Conservation (phyloP, 1,140 invertebrate species). For the Drosophila sucinea region DNA sequence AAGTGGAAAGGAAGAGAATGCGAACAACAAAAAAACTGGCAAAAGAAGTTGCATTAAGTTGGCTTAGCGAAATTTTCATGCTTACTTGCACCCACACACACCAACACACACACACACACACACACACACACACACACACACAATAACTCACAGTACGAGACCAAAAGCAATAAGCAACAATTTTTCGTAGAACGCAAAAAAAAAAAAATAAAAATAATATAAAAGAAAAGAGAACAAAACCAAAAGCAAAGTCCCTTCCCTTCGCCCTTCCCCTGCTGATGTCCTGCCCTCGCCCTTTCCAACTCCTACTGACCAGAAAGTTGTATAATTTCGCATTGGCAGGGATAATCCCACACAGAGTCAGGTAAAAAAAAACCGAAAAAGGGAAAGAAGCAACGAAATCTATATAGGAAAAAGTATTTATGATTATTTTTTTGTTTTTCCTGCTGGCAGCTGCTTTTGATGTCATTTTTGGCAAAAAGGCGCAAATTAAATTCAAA, state of each 20-base stretch:
- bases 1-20: conserved; percentile 7
- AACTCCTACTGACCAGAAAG: conserved; percentile 36
- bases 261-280: not conserved
- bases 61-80: conserved; percentile 78
- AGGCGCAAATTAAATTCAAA: conserved; percentile 67
- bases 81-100: conserved; percentile 66
- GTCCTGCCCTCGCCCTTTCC: not conserved
- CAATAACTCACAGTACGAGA: conserved; percentile 20
- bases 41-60: conserved; percentile 75
- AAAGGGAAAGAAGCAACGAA: conserved; percentile 29
- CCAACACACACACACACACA: conserved; percentile 27
- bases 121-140: conserved; percentile 14
- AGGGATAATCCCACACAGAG: conserved; percentile 74
- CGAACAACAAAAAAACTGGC: conserved; percentile 31
- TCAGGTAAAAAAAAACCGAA: conserved; percentile 62
- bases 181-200: conserved; percentile 39
- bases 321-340: conserved; percentile 81
- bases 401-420: conserved; percentile 49
- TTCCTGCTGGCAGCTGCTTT: conserved; percentile 71
- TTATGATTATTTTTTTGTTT: conserved; percentile 63
- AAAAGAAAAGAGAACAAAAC: conserved; percentile 21
- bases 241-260: conserved; percentile 21
- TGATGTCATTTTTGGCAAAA: conserved; percentile 60
- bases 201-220: conserved; percentile 47
- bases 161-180: conserved; percentile 76